phyloP scores from a whole-genome alignment of 1,140 invertebrate species.

The Kradibia gibbosae region DNA sequence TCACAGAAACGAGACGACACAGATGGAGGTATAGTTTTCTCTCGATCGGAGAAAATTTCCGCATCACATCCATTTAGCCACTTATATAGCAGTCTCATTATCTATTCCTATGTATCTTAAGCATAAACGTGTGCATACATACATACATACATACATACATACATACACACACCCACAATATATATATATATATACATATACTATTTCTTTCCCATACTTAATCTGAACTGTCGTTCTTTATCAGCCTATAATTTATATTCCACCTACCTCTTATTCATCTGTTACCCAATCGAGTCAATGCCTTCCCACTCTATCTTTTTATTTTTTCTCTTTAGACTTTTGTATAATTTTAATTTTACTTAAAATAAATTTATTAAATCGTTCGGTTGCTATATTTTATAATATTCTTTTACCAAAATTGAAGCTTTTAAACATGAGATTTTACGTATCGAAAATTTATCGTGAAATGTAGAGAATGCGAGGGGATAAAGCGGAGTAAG shows the following conservation, averaged over 20 bases:
- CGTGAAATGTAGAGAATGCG: too few species aligned
- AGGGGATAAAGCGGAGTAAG: too few species aligned
- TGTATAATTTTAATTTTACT: not conserved
- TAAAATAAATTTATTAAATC: too few species aligned
- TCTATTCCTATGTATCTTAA: conserved; percentile 52
- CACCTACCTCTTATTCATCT: not conserved
- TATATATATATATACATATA: not conserved
- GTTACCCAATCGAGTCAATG: not conserved
- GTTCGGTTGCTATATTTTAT: too few species aligned
- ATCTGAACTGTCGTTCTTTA: not conserved
- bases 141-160: too few species aligned
- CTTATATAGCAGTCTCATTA: conserved; percentile 60
- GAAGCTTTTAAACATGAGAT: too few species aligned
- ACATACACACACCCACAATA: too few species aligned
- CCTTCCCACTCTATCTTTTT: not conserved
- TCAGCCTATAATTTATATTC: conserved; percentile 28
- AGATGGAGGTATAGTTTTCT: not conserved
- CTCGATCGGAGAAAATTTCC: not conserved
- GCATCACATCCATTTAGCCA: conserved; percentile 37
- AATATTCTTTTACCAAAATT: too few species aligned
- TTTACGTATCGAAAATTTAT: too few species aligned
- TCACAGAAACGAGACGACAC: not conserved
- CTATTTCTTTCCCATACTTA: not conserved
- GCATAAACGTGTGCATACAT: too few species aligned
- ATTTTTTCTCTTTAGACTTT: not conserved